Conservation (phyloP, 2,113 vertebrate species). For the Engystomops pustulosus region DNA sequence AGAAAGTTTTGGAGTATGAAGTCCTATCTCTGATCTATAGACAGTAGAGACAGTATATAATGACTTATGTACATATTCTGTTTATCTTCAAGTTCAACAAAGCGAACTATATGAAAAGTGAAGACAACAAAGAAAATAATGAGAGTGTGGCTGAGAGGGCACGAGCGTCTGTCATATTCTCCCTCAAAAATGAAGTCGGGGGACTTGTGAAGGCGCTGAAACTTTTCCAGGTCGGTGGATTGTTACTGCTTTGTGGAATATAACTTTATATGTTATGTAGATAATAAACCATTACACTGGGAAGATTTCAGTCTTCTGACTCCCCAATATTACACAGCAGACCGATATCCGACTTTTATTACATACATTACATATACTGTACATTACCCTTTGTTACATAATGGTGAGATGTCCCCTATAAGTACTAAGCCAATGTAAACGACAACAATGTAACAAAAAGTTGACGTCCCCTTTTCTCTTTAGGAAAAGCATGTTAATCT, state of each 20-base stretch:
- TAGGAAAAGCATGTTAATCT: slow-evolving; percentile 96
- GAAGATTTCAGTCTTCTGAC: no score
- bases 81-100: slow-evolving; percentile 79
- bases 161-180: slow-evolving; percentile 89
- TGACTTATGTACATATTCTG: no score
- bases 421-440: not conserved
- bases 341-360: no score
- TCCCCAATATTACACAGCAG: not conserved
- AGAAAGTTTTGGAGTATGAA: no score
- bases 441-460: not conserved
- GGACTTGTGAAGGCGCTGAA: slow-evolving; percentile 94
- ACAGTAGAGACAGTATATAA: no score
- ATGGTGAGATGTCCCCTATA: not conserved
- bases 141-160: slow-evolving; percentile 78
- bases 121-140: slow-evolving; percentile 92
- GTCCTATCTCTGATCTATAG: no score
- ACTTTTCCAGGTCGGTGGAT: slow-evolving; percentile 87
- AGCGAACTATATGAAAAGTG: slow-evolving; percentile 84
- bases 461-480: slow-evolving; percentile 3
- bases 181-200: slow-evolving; percentile 96
- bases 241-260: not conserved
- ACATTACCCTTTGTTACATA: not conserved
- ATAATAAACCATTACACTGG: no score
- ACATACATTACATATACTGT: no score
- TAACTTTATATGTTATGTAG: no score